These are phyloP conservation scores for Brachyrhaphis roseni DNA, from an alignment of 2,797 vertebrate species.

Conservation along the genomic window DNA sequence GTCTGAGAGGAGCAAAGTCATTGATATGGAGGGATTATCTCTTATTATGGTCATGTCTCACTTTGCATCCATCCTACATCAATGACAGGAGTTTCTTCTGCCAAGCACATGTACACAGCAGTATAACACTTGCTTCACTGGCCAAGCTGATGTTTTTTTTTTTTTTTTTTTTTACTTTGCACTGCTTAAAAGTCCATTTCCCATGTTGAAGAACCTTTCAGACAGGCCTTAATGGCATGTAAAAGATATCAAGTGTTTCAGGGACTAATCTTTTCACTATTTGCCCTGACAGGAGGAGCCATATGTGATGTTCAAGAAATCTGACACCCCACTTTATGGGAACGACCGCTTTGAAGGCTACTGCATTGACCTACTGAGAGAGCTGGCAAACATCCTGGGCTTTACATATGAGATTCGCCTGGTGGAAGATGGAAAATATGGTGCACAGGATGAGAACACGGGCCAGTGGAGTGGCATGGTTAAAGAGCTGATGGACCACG, in stretches of 20 bases:
- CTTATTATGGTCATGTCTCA: conserved; percentile 68
- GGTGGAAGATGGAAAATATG: conserved; percentile 95
- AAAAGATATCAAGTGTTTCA: conserved; percentile 32
- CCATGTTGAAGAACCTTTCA: conserved; percentile 40
- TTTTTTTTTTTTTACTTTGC: neutral
- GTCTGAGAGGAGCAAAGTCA: conserved; percentile 57
- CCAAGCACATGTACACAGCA: conserved; percentile 20
- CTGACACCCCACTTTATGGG: conserved; percentile 95
- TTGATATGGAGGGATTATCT: conserved; percentile 76
- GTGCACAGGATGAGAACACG: conserved; percentile 92
- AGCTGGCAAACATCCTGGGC: conserved; percentile 93
- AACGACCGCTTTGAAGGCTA: conserved; percentile 98
- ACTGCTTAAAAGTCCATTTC: conserved; percentile 44
- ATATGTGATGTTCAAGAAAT: conserved; percentile 98
- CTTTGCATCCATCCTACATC: conserved; percentile 46
- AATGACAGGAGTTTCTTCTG: conserved; percentile 32
- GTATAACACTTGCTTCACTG: conserved; percentile 26
- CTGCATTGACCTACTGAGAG: conserved; percentile 95
- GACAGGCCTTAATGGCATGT: conserved; percentile 47
- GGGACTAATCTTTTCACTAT: conserved; percentile 44
- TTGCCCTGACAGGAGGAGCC: conserved; percentile 89
- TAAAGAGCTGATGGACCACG: conserved; percentile 96
- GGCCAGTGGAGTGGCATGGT: conserved; percentile 99
- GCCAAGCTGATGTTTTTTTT: conserved; percentile 16
- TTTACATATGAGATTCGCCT: conserved; percentile 94